A percentile compares a stretch with the other conserved stretches of the same genome.
Evolutionary conservation across 2,888 invertebrate species (phyloP).

Genomic region (Athrips mouffetella): DNA sequence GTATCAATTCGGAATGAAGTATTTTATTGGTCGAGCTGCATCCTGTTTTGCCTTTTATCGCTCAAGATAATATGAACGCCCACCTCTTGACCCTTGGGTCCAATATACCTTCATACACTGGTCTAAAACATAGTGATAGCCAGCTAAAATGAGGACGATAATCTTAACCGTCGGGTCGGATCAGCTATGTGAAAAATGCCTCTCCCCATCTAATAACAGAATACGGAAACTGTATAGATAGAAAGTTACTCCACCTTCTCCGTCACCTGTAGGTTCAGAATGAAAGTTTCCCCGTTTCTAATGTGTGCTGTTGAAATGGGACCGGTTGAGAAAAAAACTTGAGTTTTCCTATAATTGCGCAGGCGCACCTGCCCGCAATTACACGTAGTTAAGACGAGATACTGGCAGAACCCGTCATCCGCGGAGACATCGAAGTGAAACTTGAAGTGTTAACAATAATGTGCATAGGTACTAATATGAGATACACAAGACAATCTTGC

Average conservation of each 20-base stretch:
- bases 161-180: too few species aligned
- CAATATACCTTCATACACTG: too few species aligned
- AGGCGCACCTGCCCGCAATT: constrained; percentile 56
- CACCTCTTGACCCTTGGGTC: constrained; percentile 3
- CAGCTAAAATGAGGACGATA: neutral
- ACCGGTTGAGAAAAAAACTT: constrained; percentile 30
- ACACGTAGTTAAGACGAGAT: constrained; percentile 46
- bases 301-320: constrained; percentile 23
- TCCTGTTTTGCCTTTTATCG: constrained; percentile 32
- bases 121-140: too few species aligned
- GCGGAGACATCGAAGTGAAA: constrained; percentile 38
- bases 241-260: too few species aligned
- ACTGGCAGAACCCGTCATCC: constrained; percentile 46
- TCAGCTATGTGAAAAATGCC: too few species aligned
- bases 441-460: constrained; percentile 39
- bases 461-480: neutral
- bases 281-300: constrained; percentile 24
- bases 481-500: neutral
- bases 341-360: constrained; percentile 43
- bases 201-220: too few species aligned
- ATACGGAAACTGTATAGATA: too few species aligned
- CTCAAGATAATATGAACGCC: constrained; percentile 14
- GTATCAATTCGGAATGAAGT: constrained; percentile 28
- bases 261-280: neutral
- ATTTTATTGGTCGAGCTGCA: constrained; percentile 26